These are phyloP conservation scores for Cydia fagiglandana DNA, from an alignment of 1,140 invertebrate species.

Conservation along the genomic window DNA sequence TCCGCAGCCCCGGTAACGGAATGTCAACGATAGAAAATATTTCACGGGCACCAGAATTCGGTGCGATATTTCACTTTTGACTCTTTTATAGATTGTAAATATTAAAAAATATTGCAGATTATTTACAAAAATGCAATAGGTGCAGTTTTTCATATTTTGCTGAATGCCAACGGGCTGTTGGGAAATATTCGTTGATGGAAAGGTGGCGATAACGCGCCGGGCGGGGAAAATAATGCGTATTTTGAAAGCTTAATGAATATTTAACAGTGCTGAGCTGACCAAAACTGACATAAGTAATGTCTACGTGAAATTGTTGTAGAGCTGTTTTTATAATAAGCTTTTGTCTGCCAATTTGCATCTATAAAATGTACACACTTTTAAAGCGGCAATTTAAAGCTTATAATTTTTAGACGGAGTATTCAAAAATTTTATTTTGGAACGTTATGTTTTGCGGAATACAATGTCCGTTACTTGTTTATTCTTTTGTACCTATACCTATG, in stretches of 20 bases:
- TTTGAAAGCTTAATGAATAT: conserved; percentile 36
- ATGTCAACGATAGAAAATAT: conserved; percentile 28
- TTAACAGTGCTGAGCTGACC: conserved; percentile 31
- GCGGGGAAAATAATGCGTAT: conserved; percentile 48
- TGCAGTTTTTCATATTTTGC: conserved; percentile 43
- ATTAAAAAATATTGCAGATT: conserved; percentile 22
- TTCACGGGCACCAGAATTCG: conserved; percentile 18
- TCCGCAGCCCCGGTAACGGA: background rate
- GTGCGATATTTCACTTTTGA: conserved; percentile 8
- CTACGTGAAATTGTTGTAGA: conserved; percentile 27
- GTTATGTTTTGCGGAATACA: background rate
- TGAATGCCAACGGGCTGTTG: conserved; percentile 47
- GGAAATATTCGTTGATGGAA: conserved; percentile 49
- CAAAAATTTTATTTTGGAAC: background rate
- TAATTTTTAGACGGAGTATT: background rate
- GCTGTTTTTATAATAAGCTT: conserved; percentile 29
- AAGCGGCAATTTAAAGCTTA: background rate
- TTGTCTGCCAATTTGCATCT: conserved; percentile 15
- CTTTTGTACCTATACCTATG: no score
- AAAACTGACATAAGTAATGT: conserved; percentile 31
- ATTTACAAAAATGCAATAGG: conserved; percentile 34
- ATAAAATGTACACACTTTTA: background rate
- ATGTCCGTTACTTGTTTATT: no score
- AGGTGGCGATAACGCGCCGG: conserved; percentile 47
- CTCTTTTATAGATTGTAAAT: conserved; percentile 26